Percentiles rank a stretch among this genome's conserved stretches.
Evolutionary conservation across 2,888 invertebrate genomes (phyloP).

Genomic region (Entomobrya multifasciata): DNA sequence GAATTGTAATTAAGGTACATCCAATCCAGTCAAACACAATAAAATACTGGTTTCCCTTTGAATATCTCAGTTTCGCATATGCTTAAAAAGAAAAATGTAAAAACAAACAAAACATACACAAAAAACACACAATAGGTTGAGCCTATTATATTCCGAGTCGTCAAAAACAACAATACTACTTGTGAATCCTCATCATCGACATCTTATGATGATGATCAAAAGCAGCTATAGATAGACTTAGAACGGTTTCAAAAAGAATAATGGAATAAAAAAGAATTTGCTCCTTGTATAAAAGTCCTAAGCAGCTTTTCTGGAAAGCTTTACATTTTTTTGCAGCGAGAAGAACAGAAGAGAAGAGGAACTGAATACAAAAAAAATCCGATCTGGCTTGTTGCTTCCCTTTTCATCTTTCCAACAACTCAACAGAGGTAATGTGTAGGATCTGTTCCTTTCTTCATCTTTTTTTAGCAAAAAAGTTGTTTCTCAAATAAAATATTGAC

Average conservation of each 20-base stretch:
- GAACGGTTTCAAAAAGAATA: slow-evolving; percentile 56
- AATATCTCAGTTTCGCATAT: slow-evolving; percentile 1
- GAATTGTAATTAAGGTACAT: slow-evolving; percentile 20
- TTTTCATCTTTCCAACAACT: slow-evolving; percentile 17
- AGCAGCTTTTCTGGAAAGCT: slow-evolving; percentile 69
- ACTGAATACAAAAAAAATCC: slow-evolving; percentile 54
- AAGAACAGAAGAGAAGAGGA: slow-evolving; percentile 8
- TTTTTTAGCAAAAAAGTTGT: slow-evolving; percentile 1
- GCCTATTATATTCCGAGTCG: slow-evolving; percentile 59
- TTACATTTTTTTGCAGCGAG: slow-evolving; percentile 58
- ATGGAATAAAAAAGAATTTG: slow-evolving; percentile 45
- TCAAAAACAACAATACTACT: slow-evolving; percentile 47
- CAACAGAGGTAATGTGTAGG: neutral
- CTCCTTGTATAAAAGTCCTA: slow-evolving; percentile 49
- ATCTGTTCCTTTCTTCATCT: neutral
- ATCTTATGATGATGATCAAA: slow-evolving; percentile 61
- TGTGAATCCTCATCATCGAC: slow-evolving; percentile 54
- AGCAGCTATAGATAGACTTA: slow-evolving; percentile 48
- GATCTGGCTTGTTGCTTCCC: slow-evolving; percentile 63
- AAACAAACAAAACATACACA: slow-evolving; percentile 57
- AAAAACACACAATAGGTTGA: slow-evolving; percentile 53
- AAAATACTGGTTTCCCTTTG: slow-evolving; percentile 15
- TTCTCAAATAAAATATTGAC: slow-evolving; percentile 9
- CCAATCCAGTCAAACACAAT: slow-evolving; percentile 13
- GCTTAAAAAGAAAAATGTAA: slow-evolving; percentile 4